These are phyloP conservation scores for Crotalus adamanteus DNA, from an alignment of 2,797 vertebrate genomes.

Conservation along the genomic window DNA sequence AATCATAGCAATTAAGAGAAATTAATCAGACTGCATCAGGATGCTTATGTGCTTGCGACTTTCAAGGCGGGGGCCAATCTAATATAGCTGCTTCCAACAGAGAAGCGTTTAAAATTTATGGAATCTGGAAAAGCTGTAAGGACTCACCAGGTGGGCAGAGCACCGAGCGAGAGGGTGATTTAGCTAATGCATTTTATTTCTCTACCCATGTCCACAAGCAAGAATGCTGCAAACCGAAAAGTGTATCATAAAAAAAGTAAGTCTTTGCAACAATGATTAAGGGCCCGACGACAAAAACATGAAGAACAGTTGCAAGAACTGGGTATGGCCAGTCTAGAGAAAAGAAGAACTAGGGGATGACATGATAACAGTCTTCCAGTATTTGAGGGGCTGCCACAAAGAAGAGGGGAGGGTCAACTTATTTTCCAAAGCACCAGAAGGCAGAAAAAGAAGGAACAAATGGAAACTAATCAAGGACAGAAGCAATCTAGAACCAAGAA, in stretches of 20 bases:
- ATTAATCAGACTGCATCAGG: not conserved
- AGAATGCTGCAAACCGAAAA: not conserved
- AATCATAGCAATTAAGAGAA: slow-evolving; percentile 16
- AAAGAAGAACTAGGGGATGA: no score
- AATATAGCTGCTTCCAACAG: not conserved
- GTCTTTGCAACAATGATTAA: not conserved
- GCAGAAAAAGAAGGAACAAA: no score
- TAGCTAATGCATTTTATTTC: not conserved
- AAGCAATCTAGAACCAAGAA: no score
- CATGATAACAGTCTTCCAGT: no score
- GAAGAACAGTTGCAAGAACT: no score
- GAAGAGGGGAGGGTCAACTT: no score
- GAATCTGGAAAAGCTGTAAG: rapidly evolving
- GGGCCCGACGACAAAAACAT: no score
- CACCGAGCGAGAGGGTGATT: not conserved
- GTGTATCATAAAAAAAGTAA: not conserved
- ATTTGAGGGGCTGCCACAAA: no score
- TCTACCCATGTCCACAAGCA: not conserved
- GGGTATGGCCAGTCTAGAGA: no score
- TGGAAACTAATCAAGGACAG: no score
- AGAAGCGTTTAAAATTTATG: not conserved
- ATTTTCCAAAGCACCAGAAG: no score
- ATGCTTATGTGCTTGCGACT: not conserved
- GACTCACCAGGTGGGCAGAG: not conserved
- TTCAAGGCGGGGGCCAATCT: not conserved